Base-by-base conservation (phyloP, 2,113 vertebrate genomes). In the Microcebus jonahi region DNA sequence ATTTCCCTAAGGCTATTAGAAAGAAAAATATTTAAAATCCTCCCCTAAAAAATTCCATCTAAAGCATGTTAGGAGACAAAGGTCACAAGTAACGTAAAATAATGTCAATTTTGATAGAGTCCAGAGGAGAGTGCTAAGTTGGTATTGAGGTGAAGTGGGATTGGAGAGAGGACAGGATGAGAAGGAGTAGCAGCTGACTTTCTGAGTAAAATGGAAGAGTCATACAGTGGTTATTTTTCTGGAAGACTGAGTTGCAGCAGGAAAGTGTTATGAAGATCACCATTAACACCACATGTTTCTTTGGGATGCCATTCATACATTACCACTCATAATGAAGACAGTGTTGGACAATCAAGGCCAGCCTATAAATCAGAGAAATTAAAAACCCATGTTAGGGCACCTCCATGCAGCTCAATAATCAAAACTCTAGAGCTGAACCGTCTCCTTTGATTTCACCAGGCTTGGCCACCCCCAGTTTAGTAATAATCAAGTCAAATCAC, bases 1-100 rank as follows among this genome's bases (percentile, higher is more conserved):
- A 94, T 42, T 21, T 95, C 95, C 94, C 48, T 42, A 94, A 82
- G 39, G 9, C 50, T 36, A 25, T 85, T 55, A 81, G 42, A 97
- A 93, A 34, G 39, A 70, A 68, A 93, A 63, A 86, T 68, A 85
- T 84, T 88, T 94, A 36, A 80, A 94, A 93, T 84, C 34, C 11
- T 7, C 9, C 42, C 14, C 23, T 27, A 7, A 39, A 63, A 50
- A 91, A 82, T 45, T 96, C 55, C 31, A 87, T 31, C 55, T 45
- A 63, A 57, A 12, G 20, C 55, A 85, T 73, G 73, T 79, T 31
- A 25, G n/a, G 21, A 27, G n/a, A 36, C 34, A 71, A 61, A 86
- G 31, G 17, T 18, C 11, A 6, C 17, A 85, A 91, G 1, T 48
- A 53, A 65, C 71, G 10, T 59, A 76, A 80, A 81, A 91, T 39